Evolutionary conservation across 2,888 invertebrate species (phyloP).

Genomic region (Laspeyria flexula): DNA sequence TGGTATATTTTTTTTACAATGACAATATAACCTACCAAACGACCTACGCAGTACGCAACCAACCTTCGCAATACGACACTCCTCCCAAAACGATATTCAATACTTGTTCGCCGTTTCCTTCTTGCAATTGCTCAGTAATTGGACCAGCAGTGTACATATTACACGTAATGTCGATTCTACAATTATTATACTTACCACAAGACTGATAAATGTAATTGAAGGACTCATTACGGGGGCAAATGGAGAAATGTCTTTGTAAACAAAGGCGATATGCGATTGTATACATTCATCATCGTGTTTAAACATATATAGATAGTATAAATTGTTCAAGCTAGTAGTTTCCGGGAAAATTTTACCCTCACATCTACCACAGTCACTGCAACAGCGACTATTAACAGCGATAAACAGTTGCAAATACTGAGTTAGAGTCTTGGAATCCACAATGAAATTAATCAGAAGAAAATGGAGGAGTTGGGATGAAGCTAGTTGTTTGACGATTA

Average conservation of each 20-base stretch:
- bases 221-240: background rate
- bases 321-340: too few species aligned
- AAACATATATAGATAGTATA: too few species aligned
- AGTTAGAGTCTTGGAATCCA: too few species aligned
- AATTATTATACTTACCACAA: too few species aligned
- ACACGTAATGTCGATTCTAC: background rate
- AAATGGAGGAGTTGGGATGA: too few species aligned
- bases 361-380: too few species aligned
- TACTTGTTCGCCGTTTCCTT: conserved; percentile 40
- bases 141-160: conserved; percentile 38
- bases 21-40: conserved; percentile 26
- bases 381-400: too few species aligned
- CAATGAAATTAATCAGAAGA: too few species aligned
- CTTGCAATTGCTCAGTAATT: conserved; percentile 26
- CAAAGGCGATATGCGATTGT: background rate
- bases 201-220: background rate
- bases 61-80: conserved; percentile 38
- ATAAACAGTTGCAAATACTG: too few species aligned
- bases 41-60: conserved; percentile 37
- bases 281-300: background rate
- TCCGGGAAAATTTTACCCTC: too few species aligned
- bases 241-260: background rate
- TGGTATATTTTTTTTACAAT: conserved; percentile 23
- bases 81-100: conserved; percentile 41
- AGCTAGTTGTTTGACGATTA: too few species aligned